A percentile compares a stretch with the other conserved stretches of the same genome.
phyloP scores from a whole-genome alignment of 2,797 vertebrate species.

The Lithobates pipiens region DNA sequence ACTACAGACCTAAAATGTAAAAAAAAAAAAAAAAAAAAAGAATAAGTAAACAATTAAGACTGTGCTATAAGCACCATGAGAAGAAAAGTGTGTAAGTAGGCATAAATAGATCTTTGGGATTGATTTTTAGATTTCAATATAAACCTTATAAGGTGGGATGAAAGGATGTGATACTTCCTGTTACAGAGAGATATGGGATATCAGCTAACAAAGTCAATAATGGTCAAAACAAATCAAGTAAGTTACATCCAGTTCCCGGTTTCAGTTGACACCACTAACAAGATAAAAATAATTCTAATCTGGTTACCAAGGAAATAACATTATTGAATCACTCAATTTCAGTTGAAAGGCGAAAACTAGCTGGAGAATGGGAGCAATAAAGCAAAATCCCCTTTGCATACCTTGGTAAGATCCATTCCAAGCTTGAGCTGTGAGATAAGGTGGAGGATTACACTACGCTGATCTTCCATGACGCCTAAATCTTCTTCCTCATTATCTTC shows the following conservation, averaged over 20 bases:
- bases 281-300: conserved; percentile 45
- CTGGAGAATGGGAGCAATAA: conserved; percentile 21
- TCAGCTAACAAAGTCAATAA: conserved; percentile 1
- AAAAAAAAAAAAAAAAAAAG: no score
- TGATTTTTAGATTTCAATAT: background rate
- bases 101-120: background rate
- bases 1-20: no score
- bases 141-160: background rate
- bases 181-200: conserved; percentile 4
- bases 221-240: conserved; percentile 9
- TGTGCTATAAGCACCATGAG: no score
- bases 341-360: conserved; percentile 8
- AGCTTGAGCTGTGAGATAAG: conserved; percentile 96
- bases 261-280: conserved; percentile 16
- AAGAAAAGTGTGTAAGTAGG: no score
- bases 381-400: conserved; percentile 67
- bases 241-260: conserved; percentile 25
- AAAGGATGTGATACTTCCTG: background rate
- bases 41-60: no score
- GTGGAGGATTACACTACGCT: conserved; percentile 93
- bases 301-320: conserved; percentile 35
- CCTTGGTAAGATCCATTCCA: conserved; percentile 96
- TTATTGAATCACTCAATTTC: conserved; percentile 47
- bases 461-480: conserved; percentile 91
- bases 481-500: conserved; percentile 92